Conservation (phyloP, 2,113 vertebrate species). For the Polypterus senegalus region DNA sequence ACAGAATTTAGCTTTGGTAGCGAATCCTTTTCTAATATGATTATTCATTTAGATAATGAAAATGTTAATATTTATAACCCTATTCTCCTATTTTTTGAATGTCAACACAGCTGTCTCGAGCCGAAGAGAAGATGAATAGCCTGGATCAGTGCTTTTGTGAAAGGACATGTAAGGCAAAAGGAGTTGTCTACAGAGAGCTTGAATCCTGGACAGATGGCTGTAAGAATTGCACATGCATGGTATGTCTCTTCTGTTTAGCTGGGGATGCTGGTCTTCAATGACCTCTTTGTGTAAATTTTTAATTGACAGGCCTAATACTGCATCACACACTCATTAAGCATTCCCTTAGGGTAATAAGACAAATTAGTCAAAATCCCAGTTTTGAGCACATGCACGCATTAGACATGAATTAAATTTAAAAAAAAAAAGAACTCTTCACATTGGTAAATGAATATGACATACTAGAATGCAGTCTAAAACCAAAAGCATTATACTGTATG, state of each 20-base stretch:
- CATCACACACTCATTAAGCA: background rate
- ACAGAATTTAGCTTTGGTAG: too few relatives aligned
- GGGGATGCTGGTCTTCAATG: slow-evolving; percentile 3
- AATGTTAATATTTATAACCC: background rate
- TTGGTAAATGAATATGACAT: too few relatives aligned
- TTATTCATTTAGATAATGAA: slow-evolving; percentile 9
- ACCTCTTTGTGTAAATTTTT: slow-evolving; percentile 2
- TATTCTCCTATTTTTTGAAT: slow-evolving; percentile 25
- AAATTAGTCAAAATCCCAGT: background rate
- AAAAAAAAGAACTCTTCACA: too few relatives aligned
- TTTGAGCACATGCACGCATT: slow-evolving; percentile 1
- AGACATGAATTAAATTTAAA: background rate
- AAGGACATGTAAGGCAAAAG: slow-evolving; percentile 85
- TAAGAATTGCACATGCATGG: slow-evolving; percentile 95
- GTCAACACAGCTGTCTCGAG: slow-evolving; percentile 73
- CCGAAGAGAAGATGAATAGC: slow-evolving; percentile 92
- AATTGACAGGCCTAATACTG: background rate
- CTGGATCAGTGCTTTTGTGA: slow-evolving; percentile 97
- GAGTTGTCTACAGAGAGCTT: slow-evolving; percentile 79
- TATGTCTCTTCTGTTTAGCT: slow-evolving; percentile 39
- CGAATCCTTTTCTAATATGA: slow-evolving; percentile 6
- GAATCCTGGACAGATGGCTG: slow-evolving; percentile 93
- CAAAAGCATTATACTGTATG: too few relatives aligned
- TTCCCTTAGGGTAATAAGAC: background rate
- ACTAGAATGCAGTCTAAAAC: too few relatives aligned